Evolutionary conservation across 1,140 invertebrate genomes (phyloP).

Genomic region (Prorops nasuta): DNA sequence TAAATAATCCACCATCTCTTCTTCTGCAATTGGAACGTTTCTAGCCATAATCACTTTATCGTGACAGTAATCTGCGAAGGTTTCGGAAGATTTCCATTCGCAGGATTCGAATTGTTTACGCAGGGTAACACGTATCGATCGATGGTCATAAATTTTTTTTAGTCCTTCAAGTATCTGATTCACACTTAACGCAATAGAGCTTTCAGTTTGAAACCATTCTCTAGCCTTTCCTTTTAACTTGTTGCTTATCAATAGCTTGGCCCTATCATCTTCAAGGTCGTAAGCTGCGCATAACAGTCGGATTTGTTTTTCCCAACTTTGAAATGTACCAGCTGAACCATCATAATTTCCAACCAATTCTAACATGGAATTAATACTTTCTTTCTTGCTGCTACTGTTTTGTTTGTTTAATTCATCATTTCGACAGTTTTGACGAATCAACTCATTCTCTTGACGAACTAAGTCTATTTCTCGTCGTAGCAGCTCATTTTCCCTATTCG

Average conservation of each 20-base stretch:
- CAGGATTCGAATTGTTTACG: too few relatives aligned
- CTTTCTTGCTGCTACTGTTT: background rate
- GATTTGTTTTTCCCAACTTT: background rate
- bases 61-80: background rate
- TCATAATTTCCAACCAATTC: background rate
- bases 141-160: too few relatives aligned
- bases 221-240: background rate
- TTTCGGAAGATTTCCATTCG: too few relatives aligned
- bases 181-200: too few relatives aligned
- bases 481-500: background rate
- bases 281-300: background rate
- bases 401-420: background rate
- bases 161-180: too few relatives aligned
- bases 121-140: too few relatives aligned
- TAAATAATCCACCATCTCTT: background rate
- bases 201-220: background rate
- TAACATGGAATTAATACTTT: background rate
- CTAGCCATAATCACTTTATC: slow-evolving; percentile 1
- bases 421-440: background rate
- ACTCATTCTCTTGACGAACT: background rate
- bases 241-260: background rate
- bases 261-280: background rate
- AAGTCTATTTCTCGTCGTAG: background rate
- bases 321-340: background rate
- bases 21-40: background rate